Conservation (phyloP, 2,888 invertebrate genomes). For the Lordiphosa fenestrarum region DNA sequence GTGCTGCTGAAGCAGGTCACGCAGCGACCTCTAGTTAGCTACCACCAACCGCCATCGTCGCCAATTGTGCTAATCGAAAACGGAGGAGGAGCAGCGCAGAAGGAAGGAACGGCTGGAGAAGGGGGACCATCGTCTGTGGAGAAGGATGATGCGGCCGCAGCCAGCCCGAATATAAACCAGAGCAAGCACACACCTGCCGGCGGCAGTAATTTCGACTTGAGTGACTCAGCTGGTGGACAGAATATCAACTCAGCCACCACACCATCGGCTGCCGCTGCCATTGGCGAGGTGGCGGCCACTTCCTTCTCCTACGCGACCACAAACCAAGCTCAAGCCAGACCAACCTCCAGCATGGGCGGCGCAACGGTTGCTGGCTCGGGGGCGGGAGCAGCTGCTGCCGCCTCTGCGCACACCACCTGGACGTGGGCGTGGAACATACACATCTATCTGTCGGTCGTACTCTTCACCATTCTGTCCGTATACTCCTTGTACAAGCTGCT, state of each 20-base stretch:
- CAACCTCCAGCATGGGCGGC: slow-evolving; percentile 18
- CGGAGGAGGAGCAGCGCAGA: slow-evolving; percentile 33
- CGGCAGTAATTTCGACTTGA: slow-evolving; percentile 45
- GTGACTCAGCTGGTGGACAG: slow-evolving; percentile 24
- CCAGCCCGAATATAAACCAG: slow-evolving; percentile 72
- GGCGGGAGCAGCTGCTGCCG: slow-evolving; percentile 48
- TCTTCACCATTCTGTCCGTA: slow-evolving; percentile 91
- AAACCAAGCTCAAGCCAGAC: slow-evolving; percentile 25
- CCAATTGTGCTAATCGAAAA: slow-evolving; percentile 68
- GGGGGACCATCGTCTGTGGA: slow-evolving; percentile 27
- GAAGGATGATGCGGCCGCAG: slow-evolving; percentile 33
- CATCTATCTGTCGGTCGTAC: slow-evolving; percentile 91
- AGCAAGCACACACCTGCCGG: slow-evolving; percentile 51
- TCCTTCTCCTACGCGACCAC: slow-evolving; percentile 79
- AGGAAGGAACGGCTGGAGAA: slow-evolving; percentile 12
- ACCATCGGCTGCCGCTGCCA: slow-evolving; percentile 63
- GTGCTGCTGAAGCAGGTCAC: slow-evolving; percentile 87
- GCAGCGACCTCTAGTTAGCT: slow-evolving; percentile 79
- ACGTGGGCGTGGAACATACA: slow-evolving; percentile 95
- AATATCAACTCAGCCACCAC: slow-evolving; percentile 52
- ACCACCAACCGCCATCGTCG: slow-evolving; percentile 74
- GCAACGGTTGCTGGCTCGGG: slow-evolving; percentile 1
- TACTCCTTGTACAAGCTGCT: slow-evolving; percentile 93
- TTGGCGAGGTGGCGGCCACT: slow-evolving; percentile 58
- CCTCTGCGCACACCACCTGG: slow-evolving; percentile 82